Base-by-base conservation (phyloP, 2,888 invertebrate genomes). In the Microctonus hyperodae region DNA sequence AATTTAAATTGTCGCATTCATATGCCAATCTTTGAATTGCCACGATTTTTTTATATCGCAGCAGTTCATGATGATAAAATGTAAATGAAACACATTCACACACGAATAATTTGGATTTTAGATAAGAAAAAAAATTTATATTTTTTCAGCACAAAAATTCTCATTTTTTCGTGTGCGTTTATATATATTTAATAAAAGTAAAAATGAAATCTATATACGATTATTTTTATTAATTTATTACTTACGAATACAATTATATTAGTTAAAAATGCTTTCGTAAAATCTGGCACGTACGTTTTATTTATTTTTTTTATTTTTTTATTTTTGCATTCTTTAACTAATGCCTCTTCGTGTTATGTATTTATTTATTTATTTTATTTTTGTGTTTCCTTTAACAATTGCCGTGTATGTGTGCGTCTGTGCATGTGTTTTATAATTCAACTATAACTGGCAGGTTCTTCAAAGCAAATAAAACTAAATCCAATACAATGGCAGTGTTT, bases 401-500 rank as follows among this genome's bases (percentile, higher is more conserved):
- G 23, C 7, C 33, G 28, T 20, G 55, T 28, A 6, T 44, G 44
- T n/a, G 13, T 37, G 37, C 1, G 16, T 16, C 7, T n/a, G 13
- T 37, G 37, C 1, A 44, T 44, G 44, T 20, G 16, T 44, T 44
- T 1, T n/a, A 20, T 44, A 7, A n/a, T 44, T 44, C 44, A 16
- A 44, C 44, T 44, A 20, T 44, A 74, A 68, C 58, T 73, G 72
- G 73, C 71, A 73, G 73, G 70, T 76, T 63, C 7, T 68, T 72
- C 57, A 61, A 78, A 81, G 78, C 74, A 71, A 81, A 80, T 73
- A 60, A 73, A 77, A 78, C 61, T 76, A 74, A 65, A 75, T 76
- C 72, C 76, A 79, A 78, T 78, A n/a, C n/a, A 69, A 76, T 79
- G 82, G 82, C 82, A 82, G 82, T 82, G 81, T 76, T 79, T 79